Evolutionary conservation across 2,113 vertebrate species (phyloP).

Genomic region (Andinoacara biseriatus): DNA sequence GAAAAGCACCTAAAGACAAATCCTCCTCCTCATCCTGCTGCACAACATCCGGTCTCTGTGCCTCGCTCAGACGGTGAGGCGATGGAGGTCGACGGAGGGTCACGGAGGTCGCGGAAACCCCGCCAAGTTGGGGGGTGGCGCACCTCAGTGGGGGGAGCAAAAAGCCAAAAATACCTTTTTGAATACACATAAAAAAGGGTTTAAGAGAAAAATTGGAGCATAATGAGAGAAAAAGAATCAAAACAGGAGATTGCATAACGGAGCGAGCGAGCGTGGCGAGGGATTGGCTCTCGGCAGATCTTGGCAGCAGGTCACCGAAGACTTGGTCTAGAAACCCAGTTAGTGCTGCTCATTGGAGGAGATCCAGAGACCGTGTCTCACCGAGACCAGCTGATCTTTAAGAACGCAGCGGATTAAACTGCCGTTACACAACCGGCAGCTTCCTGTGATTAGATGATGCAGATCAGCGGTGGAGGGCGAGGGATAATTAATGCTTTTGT

Average conservation of each 20-base stretch:
- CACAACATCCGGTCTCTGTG: background rate
- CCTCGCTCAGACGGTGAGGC: background rate
- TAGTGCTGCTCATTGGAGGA: constrained; percentile 27
- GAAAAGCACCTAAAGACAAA: too few relatives aligned
- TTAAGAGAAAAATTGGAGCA: background rate
- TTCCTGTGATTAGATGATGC: constrained; percentile 20
- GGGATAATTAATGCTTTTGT: constrained; percentile 6
- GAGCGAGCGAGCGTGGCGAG: background rate
- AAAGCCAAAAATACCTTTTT: too few relatives aligned
- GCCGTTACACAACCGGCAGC: background rate
- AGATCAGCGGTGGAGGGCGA: background rate
- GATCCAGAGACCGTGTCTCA: constrained; percentile 9
- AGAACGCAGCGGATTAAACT: constrained; percentile 26
- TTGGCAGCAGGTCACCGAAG: constrained; percentile 9
- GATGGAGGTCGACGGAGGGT: constrained; percentile 33
- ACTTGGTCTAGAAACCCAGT: constrained; percentile 48
- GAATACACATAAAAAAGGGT: background rate
- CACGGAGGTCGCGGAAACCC: background rate
- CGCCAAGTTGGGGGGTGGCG: too few relatives aligned
- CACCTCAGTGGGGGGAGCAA: too few relatives aligned
- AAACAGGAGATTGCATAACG: constrained; percentile 8
- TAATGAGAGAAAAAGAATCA: fast-evolving
- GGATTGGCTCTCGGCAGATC: constrained; percentile 9
- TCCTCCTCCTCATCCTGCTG: too few relatives aligned
- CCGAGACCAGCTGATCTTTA: constrained; percentile 26